Percentiles rank a stretch among this genome's conserved stretches.
phyloP scores from a whole-genome alignment of 2,113 vertebrate genomes.

The Taurulus bubalis region DNA sequence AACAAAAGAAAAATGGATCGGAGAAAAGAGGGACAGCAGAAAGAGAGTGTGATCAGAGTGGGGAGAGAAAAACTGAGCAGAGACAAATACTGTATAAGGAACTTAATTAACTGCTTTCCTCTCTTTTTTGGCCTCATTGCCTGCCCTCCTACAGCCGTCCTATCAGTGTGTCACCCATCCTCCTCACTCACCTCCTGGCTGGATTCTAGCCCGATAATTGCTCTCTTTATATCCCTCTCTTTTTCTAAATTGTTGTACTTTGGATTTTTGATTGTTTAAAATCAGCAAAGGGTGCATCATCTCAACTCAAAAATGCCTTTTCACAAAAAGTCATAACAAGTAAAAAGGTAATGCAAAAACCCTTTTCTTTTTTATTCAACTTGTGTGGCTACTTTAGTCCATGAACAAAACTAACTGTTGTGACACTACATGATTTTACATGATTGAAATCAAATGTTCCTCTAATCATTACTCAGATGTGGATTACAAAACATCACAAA shows the following conservation, averaged over 20 bases:
- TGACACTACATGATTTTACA: background rate
- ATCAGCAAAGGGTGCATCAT: background rate
- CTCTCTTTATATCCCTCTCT: background rate
- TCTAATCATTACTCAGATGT: background rate
- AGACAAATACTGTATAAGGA: slow-evolving; percentile 26
- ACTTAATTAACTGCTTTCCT: slow-evolving; percentile 51
- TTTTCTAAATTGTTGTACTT: background rate
- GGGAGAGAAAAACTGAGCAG: slow-evolving; percentile 1
- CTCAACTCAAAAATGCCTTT: background rate
- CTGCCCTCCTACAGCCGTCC: slow-evolving; percentile 47
- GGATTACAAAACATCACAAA: background rate
- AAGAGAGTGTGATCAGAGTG: background rate
- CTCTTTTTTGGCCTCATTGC: slow-evolving; percentile 59
- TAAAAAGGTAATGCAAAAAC: background rate
- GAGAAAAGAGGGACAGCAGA: background rate
- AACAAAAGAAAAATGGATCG: background rate
- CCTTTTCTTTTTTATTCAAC: background rate
- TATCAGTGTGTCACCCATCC: slow-evolving; percentile 50
- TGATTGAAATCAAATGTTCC: background rate
- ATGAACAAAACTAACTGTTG: background rate
- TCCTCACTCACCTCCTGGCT: slow-evolving; percentile 34
- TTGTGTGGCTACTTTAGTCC: background rate
- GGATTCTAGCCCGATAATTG: slow-evolving; percentile 35
- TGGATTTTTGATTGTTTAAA: background rate
- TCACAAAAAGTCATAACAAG: background rate